phyloP scores from a whole-genome alignment of 1,140 invertebrate species.

The Chironomus tepperi region DNA sequence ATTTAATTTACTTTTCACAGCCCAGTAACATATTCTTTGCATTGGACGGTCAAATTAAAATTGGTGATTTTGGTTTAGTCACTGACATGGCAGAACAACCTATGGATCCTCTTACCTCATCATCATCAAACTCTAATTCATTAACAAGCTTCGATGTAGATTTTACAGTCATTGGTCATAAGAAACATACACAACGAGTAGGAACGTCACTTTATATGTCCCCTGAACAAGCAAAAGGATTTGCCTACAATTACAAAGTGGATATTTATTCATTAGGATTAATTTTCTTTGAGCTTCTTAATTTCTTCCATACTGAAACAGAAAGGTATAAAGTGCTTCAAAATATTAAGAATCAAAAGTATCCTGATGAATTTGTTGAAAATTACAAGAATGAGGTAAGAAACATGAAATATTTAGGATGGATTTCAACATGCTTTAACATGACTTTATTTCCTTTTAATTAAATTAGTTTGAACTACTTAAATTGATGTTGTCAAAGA shows the following conservation, averaged over 20 bases:
- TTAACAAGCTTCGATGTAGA: conserved; percentile 30
- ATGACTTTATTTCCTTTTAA: not conserved
- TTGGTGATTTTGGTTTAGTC: conserved; percentile 94
- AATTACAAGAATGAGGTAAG: conserved; percentile 62
- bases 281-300: conserved; percentile 86
- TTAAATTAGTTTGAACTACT: conserved; percentile 57
- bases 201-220: conserved; percentile 95
- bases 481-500: conserved; percentile 62
- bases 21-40: conserved; percentile 96
- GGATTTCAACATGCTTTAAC: too few species aligned
- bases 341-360: conserved; percentile 54
- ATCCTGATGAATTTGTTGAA: conserved; percentile 57
- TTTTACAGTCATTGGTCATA: conserved; percentile 26
- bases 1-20: conserved; percentile 42
- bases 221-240: conserved; percentile 77
- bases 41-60: conserved; percentile 79
- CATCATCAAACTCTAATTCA: conserved; percentile 32
- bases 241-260: conserved; percentile 82
- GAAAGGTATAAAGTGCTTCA: conserved; percentile 63
- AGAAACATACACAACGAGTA: conserved; percentile 48
- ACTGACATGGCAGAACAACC: conserved; percentile 67
- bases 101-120: conserved; percentile 38
- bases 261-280: conserved; percentile 94
- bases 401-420: not conserved
- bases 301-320: conserved; percentile 83